These are phyloP conservation scores for Platycheirus albimanus DNA, from an alignment of 2,888 invertebrate genomes.

Conservation along the genomic window DNA sequence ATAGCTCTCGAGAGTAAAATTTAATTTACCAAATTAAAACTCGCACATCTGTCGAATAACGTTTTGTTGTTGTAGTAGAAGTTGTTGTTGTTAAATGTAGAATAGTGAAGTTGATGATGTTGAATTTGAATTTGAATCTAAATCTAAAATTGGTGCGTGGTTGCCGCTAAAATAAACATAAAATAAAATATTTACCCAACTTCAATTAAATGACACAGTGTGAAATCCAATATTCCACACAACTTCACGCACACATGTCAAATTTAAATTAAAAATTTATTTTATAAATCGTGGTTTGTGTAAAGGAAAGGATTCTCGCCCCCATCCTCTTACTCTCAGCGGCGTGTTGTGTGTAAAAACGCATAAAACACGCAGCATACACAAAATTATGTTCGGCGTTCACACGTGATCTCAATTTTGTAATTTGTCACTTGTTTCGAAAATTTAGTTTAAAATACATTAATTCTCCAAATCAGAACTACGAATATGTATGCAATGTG, in stretches of 20 bases:
- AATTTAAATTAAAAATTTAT: constrained; percentile 61
- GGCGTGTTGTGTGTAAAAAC: neutral
- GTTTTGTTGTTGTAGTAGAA: too few species aligned
- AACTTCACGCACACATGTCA: constrained; percentile 42
- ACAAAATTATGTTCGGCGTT: constrained; percentile 19
- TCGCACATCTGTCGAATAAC: constrained; percentile 22
- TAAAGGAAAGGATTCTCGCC: neutral
- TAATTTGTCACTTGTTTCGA: constrained; percentile 50
- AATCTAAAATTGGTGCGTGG: neutral
- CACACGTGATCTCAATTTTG: constrained; percentile 32
- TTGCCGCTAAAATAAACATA: constrained; percentile 27
- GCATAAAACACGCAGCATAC: constrained; percentile 17
- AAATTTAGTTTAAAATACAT: too few species aligned
- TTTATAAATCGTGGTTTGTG: constrained; percentile 28
- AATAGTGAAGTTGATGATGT: neutral
- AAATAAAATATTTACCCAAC: constrained; percentile 69
- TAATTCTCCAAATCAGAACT: too few species aligned
- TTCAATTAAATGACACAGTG: constrained; percentile 60
- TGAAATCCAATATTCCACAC: constrained; percentile 37
- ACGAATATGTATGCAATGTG: too few species aligned
- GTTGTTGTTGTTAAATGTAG: too few species aligned
- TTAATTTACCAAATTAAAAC: constrained; percentile 60
- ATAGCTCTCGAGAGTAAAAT: constrained; percentile 48
- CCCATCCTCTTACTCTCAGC: neutral
- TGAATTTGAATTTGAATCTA: neutral